Evolutionary conservation across 2,797 vertebrate species (phyloP).

Genomic region (Parauchenoglanis ngamensis): DNA sequence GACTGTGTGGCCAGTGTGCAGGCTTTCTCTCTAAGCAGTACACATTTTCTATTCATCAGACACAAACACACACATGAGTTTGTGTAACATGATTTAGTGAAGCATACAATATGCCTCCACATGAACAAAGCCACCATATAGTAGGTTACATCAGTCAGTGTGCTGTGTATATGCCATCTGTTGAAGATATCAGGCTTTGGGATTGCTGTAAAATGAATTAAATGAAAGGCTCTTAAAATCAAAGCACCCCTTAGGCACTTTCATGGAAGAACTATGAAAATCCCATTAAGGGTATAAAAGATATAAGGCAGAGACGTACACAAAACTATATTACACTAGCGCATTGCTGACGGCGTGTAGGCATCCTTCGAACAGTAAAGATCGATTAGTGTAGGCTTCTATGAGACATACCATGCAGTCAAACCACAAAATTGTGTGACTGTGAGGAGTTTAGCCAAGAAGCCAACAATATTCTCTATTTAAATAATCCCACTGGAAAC

Average conservation of each 20-base stretch:
- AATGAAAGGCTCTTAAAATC: conserved; percentile 33
- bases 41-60: conserved; percentile 18
- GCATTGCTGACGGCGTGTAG: conserved; percentile 4
- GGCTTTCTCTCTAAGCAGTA: conserved; percentile 14
- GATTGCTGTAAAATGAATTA: conserved; percentile 36
- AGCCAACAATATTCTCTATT: background rate
- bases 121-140: conserved; percentile 27
- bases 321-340: conserved; percentile 2
- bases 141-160: conserved; percentile 29
- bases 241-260: conserved; percentile 22
- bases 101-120: conserved; percentile 10
- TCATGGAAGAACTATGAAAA: conserved; percentile 38
- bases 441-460: background rate
- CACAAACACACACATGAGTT: background rate
- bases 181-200: conserved; percentile 37
- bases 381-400: background rate
- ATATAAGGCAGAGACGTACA: conserved; percentile 21
- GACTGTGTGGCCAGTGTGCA: background rate
- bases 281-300: conserved; percentile 40
- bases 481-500: background rate
- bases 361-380: background rate
- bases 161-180: conserved; percentile 20
- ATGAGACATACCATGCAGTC: background rate
- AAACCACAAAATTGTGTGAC: conserved; percentile 8
- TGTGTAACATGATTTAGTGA: background rate